Evolutionary conservation across 1,140 invertebrate genomes (phyloP), one percentile per base, ranked within the genome.

Genomic region (Choristoneura fumiferana): DNA sequence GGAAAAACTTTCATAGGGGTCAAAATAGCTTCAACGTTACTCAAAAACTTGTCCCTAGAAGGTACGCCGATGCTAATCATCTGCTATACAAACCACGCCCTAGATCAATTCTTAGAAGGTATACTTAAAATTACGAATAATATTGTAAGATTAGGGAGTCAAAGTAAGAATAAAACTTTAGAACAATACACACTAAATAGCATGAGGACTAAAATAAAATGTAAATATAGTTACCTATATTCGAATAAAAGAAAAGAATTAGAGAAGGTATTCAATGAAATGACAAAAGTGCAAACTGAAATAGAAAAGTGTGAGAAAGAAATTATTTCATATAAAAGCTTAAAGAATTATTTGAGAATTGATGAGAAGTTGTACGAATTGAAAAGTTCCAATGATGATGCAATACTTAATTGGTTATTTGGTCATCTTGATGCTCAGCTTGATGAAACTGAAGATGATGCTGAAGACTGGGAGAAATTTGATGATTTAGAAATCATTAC

Each of bases 31-130:
- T 87, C 92, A 54, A 91, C 89, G 0, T 67, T 95, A 14, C 72
- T 95, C 0, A 71, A 89, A 54, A 94, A 93, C 69, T 69, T 87
- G 8, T 81, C 81, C 8, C 58, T 87, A 22, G 69, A 78, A 73
- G 73, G 82, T 5, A 89, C 86, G 0, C 95, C 95, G 4, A 95
- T 97, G 69, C 73, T 97, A 0, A 90, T 97, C 3, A 93, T 97
- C 18, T 96, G 95, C 68, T 96, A 94, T 67, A 97, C 95, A 0
- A 98, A 97, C 83, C 95, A 97, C 84, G 96, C 96, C 8, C 77
- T 98, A 8, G 96, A 97, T 89, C 95, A 97, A 77, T 97, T 98
- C 78, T 77, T 98, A n/a, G 93, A 96, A 79, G 94, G 94, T 9
- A 90, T 95, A 8, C 68, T 92, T 1, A 59, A 78, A 38, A 79